phyloP scores from a whole-genome alignment of 2,888 invertebrate species.

The Octonoba sinensis region DNA sequence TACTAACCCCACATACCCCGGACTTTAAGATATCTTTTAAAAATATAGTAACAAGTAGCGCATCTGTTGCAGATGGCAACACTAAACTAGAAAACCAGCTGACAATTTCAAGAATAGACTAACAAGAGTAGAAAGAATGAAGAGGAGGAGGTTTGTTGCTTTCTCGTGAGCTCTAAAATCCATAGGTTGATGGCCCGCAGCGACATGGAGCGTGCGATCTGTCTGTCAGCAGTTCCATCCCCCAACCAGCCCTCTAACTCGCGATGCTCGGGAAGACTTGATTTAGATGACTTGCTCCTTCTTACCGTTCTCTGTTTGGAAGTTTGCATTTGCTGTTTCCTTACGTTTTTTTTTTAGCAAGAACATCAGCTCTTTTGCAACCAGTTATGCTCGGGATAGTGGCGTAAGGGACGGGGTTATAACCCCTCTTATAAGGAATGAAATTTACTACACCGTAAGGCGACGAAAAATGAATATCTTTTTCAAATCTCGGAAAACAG shows the following conservation, averaged over 20 bases:
- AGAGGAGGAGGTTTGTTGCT: constrained; percentile 13
- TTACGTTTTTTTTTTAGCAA: neutral
- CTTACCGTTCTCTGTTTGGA: constrained; percentile 27
- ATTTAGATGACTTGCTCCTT: constrained; percentile 36
- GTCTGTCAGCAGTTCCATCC: constrained; percentile 43
- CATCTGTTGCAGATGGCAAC: too few species aligned
- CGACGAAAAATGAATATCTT: too few species aligned
- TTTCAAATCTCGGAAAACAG: too few species aligned
- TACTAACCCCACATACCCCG: too few species aligned
- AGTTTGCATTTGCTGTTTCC: constrained; percentile 38
- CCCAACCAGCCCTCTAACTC: constrained; percentile 2
- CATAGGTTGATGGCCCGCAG: constrained; percentile 25
- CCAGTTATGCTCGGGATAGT: too few species aligned
- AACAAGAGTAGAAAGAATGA: constrained; percentile 9
- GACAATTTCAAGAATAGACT: constrained; percentile 42
- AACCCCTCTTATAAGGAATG: too few species aligned
- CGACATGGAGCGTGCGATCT: constrained; percentile 37
- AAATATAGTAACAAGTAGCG: too few species aligned
- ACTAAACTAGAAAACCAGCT: neutral
- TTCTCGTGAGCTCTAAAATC: constrained; percentile 14
- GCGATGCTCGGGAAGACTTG: constrained; percentile 10
- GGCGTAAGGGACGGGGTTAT: too few species aligned
- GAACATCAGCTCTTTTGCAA: neutral
- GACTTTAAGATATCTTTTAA: too few species aligned
- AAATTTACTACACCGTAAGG: too few species aligned